Percentiles rank a stretch among this genome's conserved stretches.
Evolutionary conservation across 2,113 vertebrate species (phyloP).

Genomic region (Microtus pennsylvanicus): DNA sequence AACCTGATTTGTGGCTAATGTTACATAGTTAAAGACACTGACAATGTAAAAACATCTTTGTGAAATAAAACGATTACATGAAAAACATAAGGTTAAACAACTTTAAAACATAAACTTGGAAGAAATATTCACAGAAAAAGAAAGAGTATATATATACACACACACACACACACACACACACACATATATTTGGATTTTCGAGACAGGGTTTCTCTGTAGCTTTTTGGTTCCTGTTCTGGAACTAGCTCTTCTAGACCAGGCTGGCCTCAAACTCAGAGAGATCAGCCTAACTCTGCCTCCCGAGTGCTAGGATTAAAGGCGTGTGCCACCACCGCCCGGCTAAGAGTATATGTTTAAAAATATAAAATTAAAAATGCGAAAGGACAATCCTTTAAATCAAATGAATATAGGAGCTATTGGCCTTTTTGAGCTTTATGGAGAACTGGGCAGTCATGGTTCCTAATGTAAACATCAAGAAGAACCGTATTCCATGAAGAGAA

Average conservation of each 20-base stretch:
- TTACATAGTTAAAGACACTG: background rate
- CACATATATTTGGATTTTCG: too few relatives aligned
- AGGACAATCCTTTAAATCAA: background rate
- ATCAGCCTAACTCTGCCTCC: too few relatives aligned
- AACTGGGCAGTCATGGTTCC: background rate
- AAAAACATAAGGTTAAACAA: background rate
- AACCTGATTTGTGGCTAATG: background rate
- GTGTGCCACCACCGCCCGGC: too few relatives aligned
- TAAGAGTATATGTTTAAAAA: background rate
- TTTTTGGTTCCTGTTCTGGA: too few relatives aligned
- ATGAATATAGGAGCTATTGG: background rate
- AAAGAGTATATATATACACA: background rate
- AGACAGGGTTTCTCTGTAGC: too few relatives aligned
- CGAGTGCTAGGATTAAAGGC: too few relatives aligned
- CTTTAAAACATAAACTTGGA: background rate
- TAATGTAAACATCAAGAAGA: background rate
- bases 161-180: accelerated
- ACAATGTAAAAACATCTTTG: background rate
- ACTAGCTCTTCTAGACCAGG: too few relatives aligned
- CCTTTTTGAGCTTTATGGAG: background rate
- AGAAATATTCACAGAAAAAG: background rate
- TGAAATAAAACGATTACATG: slow-evolving; percentile 2
- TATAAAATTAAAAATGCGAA: background rate
- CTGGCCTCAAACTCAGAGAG: too few relatives aligned
- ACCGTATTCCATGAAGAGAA: background rate